These are phyloP conservation scores for Unio delphinus DNA, from an alignment of 2,888 invertebrate genomes.

Conservation along the genomic window DNA sequence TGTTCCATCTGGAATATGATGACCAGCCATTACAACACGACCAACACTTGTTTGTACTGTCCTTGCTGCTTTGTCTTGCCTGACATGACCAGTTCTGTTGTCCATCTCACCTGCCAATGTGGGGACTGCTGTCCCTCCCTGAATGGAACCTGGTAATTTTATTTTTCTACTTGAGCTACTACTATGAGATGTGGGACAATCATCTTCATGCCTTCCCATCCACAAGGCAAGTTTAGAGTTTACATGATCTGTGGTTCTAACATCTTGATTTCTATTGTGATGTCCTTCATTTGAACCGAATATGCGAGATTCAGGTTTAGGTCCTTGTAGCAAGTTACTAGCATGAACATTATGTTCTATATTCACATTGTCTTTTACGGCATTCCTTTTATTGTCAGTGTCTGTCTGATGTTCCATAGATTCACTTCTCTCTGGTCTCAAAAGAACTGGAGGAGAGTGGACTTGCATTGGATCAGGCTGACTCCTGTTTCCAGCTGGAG, in stretches of 20 bases:
- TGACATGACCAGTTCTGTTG: background rate
- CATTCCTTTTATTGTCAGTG: background rate
- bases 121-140: conserved; percentile 1
- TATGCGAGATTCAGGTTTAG: too few relatives aligned
- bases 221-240: background rate
- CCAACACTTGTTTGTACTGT: conserved; percentile 14
- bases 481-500: background rate
- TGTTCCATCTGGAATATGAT: conserved; percentile 55
- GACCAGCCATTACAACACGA: conserved; percentile 32
- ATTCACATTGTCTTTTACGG: too few relatives aligned
- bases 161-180: background rate
- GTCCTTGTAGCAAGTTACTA: background rate
- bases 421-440: conserved; percentile 3
- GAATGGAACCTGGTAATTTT: background rate
- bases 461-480: background rate
- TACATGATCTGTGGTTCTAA: conserved; percentile 1
- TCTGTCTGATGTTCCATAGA: conserved; percentile 3
- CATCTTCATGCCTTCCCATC: background rate
- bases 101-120: background rate
- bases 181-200: background rate
- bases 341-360: background rate
- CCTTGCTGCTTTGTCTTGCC: background rate
- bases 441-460: background rate
- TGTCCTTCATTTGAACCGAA: background rate
- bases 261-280: too few relatives aligned